Conservation (phyloP, 2,888 invertebrate genomes). For the Agriopis aurantiaria region DNA sequence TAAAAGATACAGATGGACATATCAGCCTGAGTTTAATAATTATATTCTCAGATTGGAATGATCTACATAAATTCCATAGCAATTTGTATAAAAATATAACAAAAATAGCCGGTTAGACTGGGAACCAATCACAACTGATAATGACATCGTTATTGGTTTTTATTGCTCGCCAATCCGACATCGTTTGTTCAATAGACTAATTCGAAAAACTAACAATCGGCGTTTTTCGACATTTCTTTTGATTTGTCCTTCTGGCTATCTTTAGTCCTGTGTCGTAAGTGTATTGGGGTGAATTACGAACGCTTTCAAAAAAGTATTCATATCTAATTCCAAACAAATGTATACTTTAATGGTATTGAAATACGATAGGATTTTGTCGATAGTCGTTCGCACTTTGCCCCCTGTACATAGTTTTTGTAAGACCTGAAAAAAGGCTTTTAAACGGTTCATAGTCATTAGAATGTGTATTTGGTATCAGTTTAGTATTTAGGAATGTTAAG, state of each 20-base stretch:
- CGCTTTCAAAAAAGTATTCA: background rate
- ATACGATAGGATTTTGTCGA: background rate
- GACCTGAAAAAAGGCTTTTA: slow-evolving; percentile 15
- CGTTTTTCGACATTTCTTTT: background rate
- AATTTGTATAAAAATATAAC: background rate
- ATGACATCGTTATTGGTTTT: background rate
- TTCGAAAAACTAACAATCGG: background rate
- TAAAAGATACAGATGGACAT: background rate
- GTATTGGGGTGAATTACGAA: background rate
- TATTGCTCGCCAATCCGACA: background rate
- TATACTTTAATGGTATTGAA: background rate
- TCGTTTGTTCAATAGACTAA: background rate
- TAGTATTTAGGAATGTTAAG: slow-evolving; percentile 12
- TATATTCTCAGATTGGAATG: background rate
- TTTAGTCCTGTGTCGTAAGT: slow-evolving; percentile 1
- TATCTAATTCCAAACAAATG: background rate
- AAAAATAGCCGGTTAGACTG: background rate
- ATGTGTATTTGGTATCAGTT: slow-evolving; percentile 12
- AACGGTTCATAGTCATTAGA: slow-evolving; percentile 21
- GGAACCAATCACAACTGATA: background rate
- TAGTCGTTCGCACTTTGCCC: background rate
- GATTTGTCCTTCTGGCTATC: slow-evolving; percentile 5
- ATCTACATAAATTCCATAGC: background rate
- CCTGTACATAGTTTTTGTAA: background rate
- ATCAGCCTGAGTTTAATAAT: background rate